Evolutionary conservation across 2,797 vertebrate species (phyloP).

Genomic region (Thunnus albacares): DNA sequence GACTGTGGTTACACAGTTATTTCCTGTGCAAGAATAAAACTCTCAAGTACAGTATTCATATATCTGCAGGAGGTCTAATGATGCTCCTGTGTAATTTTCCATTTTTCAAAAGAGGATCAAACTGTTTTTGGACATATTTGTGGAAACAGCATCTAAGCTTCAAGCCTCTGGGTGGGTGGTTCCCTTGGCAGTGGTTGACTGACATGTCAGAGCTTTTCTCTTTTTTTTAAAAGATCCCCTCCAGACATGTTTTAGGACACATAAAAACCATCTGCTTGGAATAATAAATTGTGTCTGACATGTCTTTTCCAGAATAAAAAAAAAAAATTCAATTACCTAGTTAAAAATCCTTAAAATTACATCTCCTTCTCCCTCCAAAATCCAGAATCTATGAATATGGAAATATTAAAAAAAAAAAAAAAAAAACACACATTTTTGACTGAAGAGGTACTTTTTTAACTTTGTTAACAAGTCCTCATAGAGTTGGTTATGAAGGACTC

Average conservation of each 20-base stretch:
- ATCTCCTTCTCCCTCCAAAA: too few relatives aligned
- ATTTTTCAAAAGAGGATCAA: background rate
- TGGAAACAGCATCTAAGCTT: background rate
- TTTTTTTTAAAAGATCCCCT: background rate
- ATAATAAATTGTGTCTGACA: too few relatives aligned
- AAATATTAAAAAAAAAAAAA: too few relatives aligned
- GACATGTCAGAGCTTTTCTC: background rate
- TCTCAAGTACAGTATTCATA: background rate
- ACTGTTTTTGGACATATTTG: background rate
- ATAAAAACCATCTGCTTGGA: background rate
- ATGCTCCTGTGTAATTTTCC: background rate
- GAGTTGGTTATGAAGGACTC: background rate
- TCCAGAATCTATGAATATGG: too few relatives aligned
- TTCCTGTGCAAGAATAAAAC: conserved; percentile 4
- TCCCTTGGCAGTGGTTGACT: background rate
- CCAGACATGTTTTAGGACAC: background rate
- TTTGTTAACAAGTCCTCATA: too few relatives aligned
- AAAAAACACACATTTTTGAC: too few relatives aligned
- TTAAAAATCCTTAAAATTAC: too few relatives aligned
- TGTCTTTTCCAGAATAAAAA: too few relatives aligned
- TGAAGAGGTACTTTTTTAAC: too few relatives aligned
- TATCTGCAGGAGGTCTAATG: background rate
- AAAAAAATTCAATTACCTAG: too few relatives aligned
- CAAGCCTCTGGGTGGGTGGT: background rate
- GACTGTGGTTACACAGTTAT: background rate